Base-by-base conservation (phyloP, 53 echinoderm and acorn worm genomes). In the Holothuria scabra region DNA sequence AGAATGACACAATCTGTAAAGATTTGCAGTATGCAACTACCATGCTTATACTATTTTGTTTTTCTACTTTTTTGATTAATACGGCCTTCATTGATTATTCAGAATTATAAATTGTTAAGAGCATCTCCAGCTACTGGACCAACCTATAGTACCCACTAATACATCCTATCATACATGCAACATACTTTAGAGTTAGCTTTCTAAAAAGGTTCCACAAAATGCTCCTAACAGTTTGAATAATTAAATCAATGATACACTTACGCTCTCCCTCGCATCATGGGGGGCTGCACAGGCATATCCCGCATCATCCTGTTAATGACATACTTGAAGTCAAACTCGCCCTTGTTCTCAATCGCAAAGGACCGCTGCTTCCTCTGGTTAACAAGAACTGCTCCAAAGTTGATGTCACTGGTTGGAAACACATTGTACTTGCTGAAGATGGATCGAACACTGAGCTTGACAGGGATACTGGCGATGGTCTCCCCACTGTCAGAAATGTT, bases 321-420 rank as follows among this genome's bases (percentile, higher is more conserved):
- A 56, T 97, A 97, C 89, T 97, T 97, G 87, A 97, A 97, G 65
- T 97, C 99, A 91, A 97, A 97, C 85, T 97, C 99, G 30, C 99
- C 99, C 87, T 93, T 94, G 87, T 99, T 99, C 94, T 99, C 99
- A 30, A 99, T 93, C 84, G 88, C 91, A 81, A 99, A 99, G 31
- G 88, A 66, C 5, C 94, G 86, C 12, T 87, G 90, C 52, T 91
- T 89, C 48, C 94, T 92, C 55, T 90, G 92, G 78, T 91, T 84
- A 52, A 95, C 90, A 29, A 94, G 89, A 46, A 99, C 90, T 6
- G 99, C 92, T 1, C 94, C 99, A 83, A 99, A 95, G 91, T 99
- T 94, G 86, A 99, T 99, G 86, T 99, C 99, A 58, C 89, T 94
- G 91, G 95, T 87, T 13, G 99, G 99, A 85, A 76, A 93, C 63